Base-by-base conservation (phyloP, 1,140 invertebrate species). In the Lepidostoma basale region DNA sequence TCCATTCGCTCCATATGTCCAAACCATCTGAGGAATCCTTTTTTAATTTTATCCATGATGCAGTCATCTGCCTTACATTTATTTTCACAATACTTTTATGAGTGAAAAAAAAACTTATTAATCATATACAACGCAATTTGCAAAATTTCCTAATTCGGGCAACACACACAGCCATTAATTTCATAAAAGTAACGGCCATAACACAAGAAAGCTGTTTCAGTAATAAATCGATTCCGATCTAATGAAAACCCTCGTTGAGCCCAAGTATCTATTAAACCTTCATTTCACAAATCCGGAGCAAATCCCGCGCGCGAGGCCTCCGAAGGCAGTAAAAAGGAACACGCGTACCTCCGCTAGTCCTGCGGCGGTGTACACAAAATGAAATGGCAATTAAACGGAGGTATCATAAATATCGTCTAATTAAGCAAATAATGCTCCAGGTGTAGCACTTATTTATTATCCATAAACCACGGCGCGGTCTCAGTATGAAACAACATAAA, bases 381-480 rank as follows among this genome's bases (percentile, higher is more conserved):
- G 64, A 72, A 68, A 62, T 28, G 66, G 70, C 70, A 72, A 72
- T 72, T 72, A 72, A 72, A 62, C 54, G 62, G 36, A 20, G 36
- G 47, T 25, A 40, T 45, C 70, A 68, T 72, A 72, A 72, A 72
- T 68, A 72, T 65, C 62, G 70, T 66, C 70, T 72, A 72, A 72
- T 72, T 72, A 72, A 68, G 66, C 56, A 68, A 68, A 72, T 72
- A 68, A 68, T 68, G 70, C 60, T 68, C 66, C 70, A 68, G 70
- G 70, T 72, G 70, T 68, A 68, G 60, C 42, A 59, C 65, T 71
- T 71, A 68, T 68, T 72, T 72, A 72, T 72, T 65, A 68, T 68
- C 66, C 70, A 72, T 68, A 72, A 72, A 68, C 52, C 70, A 68
- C 70, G 39, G 47, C 54, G 66, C 68, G 62, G 60, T 63, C 60